Base-by-base conservation (phyloP, 2,888 invertebrate species). In the Keiferia lycopersicella region DNA sequence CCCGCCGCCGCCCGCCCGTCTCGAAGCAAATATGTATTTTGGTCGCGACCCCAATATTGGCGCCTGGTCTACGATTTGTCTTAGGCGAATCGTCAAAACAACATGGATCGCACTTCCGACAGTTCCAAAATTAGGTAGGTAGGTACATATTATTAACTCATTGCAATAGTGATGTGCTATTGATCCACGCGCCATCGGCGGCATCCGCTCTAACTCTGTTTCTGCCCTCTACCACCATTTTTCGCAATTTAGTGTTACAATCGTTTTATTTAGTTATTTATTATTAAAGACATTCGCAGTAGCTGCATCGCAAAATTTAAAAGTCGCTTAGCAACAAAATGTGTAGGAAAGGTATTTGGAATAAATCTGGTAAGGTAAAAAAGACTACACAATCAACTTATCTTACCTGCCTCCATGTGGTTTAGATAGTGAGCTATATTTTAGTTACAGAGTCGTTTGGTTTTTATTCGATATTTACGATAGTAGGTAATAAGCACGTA, bases 11-110 rank as follows among this genome's bases (percentile, higher is more conserved):
- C 78, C 82, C 80, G 83, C 89, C 89, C 88, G 87, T 87, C 83
- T 89, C 89, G 84, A 80, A 78, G 81, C 83, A 85, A 82, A 80
- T 83, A 85, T 87, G 87, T 91, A 91, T 91, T 91, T 91, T 85
- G 78, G 91, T 88, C 86, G 82, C 90, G 91, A 88, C 91, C 91
- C 87, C 91, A 88, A 89, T 91, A 86, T 73, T 84, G 82, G 76
- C 87, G 88, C 83, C 83, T 86, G 81, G 88, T 89, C 86, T 84
- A 87, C 89, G 80, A 90, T 91, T 86, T 88, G 86, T 91, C 87
- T 91, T 86, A 71, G 76, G 81, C 82, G 80, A 85, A 86, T 90
- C 89, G 82, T 88, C 87, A 87, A 86, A 87, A 88, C 85, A 86
- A 79, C 83, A 72, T 74, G 69, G 75, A 74, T 74, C 75, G 78